Percentiles rank a stretch among this genome's conserved stretches.
Evolutionary conservation across 2,113 vertebrate species (phyloP).

Genomic region (Crotalus helleri): DNA sequence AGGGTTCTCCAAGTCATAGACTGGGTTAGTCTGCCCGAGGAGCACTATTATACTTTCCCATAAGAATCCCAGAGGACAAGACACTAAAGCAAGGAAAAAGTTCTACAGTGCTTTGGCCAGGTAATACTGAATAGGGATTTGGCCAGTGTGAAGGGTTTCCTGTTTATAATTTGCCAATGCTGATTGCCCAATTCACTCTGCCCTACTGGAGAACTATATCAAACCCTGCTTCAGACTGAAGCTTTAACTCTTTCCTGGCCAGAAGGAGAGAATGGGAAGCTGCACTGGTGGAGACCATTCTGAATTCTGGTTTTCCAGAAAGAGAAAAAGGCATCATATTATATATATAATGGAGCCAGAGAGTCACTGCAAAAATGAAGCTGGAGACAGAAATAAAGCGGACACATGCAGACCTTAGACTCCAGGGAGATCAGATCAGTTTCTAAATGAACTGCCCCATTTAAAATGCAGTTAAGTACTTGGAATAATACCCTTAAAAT

Average conservation of each 20-base stretch:
- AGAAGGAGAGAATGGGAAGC: too few species aligned
- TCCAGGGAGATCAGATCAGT: background rate
- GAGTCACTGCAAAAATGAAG: background rate
- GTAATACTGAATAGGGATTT: background rate
- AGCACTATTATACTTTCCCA: background rate
- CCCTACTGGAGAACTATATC: background rate
- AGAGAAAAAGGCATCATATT: background rate
- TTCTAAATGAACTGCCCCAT: background rate
- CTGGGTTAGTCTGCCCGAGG: background rate
- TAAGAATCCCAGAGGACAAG: background rate
- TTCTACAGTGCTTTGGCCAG: background rate
- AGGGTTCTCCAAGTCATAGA: background rate
- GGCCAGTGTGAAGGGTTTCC: background rate
- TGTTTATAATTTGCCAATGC: background rate
- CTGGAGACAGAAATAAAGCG: background rate
- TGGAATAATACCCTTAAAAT: background rate
- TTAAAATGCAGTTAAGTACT: background rate
- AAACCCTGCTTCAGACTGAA: background rate
- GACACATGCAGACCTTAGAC: background rate
- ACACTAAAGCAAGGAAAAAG: background rate
- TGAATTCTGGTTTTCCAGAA: too few species aligned
- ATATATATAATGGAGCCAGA: too few species aligned
- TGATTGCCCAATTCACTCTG: background rate
- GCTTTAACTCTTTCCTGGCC: too few species aligned
- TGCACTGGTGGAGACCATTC: too few species aligned